Conservation (phyloP, 1,140 invertebrate species). For the Coelopa frigida region DNA sequence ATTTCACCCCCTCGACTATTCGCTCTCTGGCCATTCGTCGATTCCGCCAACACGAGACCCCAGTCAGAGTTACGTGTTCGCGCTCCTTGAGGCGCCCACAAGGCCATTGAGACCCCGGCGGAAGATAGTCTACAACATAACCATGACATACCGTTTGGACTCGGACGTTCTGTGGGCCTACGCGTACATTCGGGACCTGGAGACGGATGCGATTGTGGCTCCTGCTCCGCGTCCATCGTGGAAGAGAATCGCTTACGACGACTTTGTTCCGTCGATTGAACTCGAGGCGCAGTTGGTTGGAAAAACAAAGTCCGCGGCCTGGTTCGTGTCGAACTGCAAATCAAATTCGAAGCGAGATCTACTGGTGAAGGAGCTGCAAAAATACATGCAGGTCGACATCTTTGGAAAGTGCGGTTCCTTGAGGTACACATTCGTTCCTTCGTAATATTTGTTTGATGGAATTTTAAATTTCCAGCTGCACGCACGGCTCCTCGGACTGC, state of each 20-base stretch:
- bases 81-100: constrained; percentile 32
- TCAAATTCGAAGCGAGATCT: constrained; percentile 48
- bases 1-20: constrained; percentile 39
- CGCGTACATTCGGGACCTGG: constrained; percentile 40
- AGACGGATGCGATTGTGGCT: constrained; percentile 23
- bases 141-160: constrained; percentile 55
- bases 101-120: constrained; percentile 28
- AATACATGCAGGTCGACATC: constrained; percentile 55
- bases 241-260: constrained; percentile 7
- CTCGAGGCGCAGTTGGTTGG: constrained; percentile 39
- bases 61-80: constrained; percentile 27
- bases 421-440: constrained; percentile 20
- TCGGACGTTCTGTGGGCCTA: constrained; percentile 57
- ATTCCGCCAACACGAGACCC: constrained; percentile 10
- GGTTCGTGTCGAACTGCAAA: constrained; percentile 57
- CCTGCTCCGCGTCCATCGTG: constrained; percentile 18
- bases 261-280: constrained; percentile 3
- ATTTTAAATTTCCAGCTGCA: constrained; percentile 24
- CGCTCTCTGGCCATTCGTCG: constrained; percentile 15
- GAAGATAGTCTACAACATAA: constrained; percentile 50
- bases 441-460: not conserved
- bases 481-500: constrained; percentile 32
- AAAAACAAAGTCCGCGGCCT: constrained; percentile 48
- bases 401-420: constrained; percentile 54
- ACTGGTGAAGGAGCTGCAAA: constrained; percentile 49